Evolutionary conservation across 2,888 invertebrate genomes (phyloP).

Genomic region (Morinoia aosen): DNA sequence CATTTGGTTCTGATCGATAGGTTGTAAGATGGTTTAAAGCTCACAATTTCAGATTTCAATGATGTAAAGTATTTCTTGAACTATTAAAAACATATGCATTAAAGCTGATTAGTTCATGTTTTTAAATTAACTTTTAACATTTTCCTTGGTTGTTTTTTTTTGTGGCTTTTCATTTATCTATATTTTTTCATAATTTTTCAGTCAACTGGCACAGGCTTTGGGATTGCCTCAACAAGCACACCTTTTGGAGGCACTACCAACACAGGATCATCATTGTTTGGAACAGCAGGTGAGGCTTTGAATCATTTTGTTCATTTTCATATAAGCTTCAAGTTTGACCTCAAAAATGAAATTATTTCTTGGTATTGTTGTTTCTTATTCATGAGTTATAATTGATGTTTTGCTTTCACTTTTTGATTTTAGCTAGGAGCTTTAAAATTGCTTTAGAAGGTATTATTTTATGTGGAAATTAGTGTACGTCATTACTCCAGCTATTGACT

Average conservation of each 20-base stretch:
- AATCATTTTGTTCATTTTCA: not conserved
- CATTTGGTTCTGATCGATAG: too few species aligned
- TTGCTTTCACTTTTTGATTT: too few species aligned
- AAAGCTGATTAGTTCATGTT: not conserved
- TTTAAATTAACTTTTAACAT: not conserved
- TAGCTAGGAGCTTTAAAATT: too few species aligned
- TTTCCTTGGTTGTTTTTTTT: not conserved
- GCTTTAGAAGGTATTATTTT: too few species aligned
- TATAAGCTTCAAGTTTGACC: not conserved
- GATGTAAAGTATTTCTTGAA: too few species aligned
- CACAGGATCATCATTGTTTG: conserved; percentile 27
- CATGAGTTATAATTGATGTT: too few species aligned
- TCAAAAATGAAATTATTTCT: too few species aligned
- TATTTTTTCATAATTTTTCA: not conserved
- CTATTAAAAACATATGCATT: not conserved
- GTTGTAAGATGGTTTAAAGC: too few species aligned
- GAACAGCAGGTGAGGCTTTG: not conserved
- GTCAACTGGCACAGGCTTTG: not conserved
- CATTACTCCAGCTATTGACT: too few species aligned
- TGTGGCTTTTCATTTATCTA: not conserved
- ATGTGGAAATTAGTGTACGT: too few species aligned
- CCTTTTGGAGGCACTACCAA: not conserved
- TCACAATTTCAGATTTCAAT: too few species aligned
- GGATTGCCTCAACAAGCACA: not conserved
- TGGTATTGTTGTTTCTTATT: too few species aligned